Percentiles rank a stretch among this genome's conserved stretches.
Evolutionary conservation across 2,888 invertebrate genomes (phyloP).

Genomic region (Tiliacea citrago): DNA sequence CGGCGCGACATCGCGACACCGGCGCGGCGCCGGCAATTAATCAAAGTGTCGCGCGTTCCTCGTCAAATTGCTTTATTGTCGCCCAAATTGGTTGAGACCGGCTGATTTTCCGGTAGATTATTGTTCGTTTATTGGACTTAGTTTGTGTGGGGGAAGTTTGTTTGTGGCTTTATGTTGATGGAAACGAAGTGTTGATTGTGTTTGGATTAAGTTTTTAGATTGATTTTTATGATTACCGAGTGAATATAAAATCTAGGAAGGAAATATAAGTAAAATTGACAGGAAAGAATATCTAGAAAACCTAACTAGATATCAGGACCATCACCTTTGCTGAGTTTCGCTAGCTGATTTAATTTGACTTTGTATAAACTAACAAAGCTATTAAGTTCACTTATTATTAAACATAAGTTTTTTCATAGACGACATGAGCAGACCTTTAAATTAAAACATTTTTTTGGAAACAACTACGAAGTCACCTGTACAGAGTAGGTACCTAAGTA

Average conservation of each 20-base stretch:
- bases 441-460: too few relatives aligned
- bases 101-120: constrained; percentile 74
- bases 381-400: too few relatives aligned
- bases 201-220: constrained; percentile 26
- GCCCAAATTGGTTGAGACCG: constrained; percentile 72
- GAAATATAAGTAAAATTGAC: background rate
- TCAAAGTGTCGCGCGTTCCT: constrained; percentile 74
- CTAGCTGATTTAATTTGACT: too few relatives aligned
- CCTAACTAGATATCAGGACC: too few relatives aligned
- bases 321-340: too few relatives aligned
- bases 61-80: constrained; percentile 72
- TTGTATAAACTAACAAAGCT: too few relatives aligned
- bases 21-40: constrained; percentile 73
- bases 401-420: too few relatives aligned
- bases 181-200: constrained; percentile 41
- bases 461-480: too few relatives aligned
- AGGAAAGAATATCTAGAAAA: background rate
- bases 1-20: constrained; percentile 79
- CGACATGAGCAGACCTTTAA: too few relatives aligned
- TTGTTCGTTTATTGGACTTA: constrained; percentile 63
- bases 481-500: too few relatives aligned
- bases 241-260: background rate
- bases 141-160: constrained; percentile 59
- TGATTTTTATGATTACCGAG: background rate
- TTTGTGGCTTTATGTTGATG: constrained; percentile 49